Conservation (phyloP, 2,113 vertebrate genomes). For the Candoia aspera region DNA sequence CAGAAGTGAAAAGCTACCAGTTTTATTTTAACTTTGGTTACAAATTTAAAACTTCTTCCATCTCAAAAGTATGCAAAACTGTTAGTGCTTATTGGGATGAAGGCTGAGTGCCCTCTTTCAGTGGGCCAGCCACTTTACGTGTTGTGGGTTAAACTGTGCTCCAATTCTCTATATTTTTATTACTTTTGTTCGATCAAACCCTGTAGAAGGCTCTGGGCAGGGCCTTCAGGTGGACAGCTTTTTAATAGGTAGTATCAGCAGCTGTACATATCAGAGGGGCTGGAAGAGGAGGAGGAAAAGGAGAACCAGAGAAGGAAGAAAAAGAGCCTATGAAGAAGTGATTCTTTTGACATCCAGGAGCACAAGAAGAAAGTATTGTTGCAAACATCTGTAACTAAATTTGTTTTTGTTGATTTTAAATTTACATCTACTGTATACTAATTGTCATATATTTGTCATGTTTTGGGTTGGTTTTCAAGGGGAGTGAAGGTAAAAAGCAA, state of each 20-base stretch:
- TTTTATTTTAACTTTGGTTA: not conserved
- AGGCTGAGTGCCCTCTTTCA: not conserved
- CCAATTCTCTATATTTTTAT: not conserved
- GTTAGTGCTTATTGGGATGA: not conserved
- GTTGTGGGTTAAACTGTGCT: not conserved
- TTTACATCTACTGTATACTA: not conserved
- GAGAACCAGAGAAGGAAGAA: not conserved
- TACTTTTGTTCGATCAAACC: not conserved
- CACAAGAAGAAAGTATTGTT: not conserved
- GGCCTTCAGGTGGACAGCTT: not conserved
- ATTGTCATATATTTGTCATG: not conserved
- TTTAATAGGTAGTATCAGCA: not conserved
- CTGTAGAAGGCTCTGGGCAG: not conserved
- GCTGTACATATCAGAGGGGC: not conserved
- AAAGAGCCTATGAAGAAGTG: not conserved
- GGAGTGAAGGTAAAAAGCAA: not conserved
- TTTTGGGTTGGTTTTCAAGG: not conserved
- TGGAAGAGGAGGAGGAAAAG: not conserved
- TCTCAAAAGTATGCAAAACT: not conserved
- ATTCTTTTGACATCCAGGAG: not conserved
- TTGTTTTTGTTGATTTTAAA: not conserved
- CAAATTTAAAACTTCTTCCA: not conserved
- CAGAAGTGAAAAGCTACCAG: not conserved
- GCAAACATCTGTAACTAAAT: not conserved
- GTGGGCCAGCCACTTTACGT: not conserved